Conservation (phyloP, 1,140 invertebrate genomes). For the Calosoma granatense region DNA sequence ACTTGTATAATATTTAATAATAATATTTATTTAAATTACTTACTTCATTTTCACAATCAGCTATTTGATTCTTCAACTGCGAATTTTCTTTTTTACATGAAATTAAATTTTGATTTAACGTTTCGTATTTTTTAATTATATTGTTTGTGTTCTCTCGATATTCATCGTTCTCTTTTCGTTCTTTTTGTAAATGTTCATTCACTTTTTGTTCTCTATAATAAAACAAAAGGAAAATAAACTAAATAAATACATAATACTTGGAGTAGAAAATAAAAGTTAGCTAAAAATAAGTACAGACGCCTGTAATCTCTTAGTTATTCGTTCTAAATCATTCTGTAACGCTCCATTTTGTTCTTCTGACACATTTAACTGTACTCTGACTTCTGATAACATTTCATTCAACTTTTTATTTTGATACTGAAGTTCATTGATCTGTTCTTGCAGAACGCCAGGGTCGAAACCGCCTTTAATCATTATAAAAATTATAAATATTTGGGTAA, state of each 20-base stretch:
- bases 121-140: background rate
- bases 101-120: background rate
- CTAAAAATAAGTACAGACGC: too few relatives aligned
- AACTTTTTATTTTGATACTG: slow-evolving; percentile 7
- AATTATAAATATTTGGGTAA: background rate
- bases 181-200: background rate
- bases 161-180: background rate
- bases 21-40: too few relatives aligned
- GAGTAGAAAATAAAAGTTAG: too few relatives aligned
- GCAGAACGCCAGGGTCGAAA: background rate
- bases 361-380: background rate
- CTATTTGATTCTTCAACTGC: background rate
- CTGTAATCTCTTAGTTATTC: background rate
- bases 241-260: background rate
- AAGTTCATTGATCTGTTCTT: slow-evolving; percentile 6
- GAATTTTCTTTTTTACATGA: background rate
- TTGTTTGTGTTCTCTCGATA: background rate
- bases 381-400: background rate
- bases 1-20: too few relatives aligned
- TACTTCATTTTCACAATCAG: background rate
- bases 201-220: slow-evolving; percentile 4
- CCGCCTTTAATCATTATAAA: background rate
- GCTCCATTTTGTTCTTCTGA: background rate
- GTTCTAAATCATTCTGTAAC: background rate
- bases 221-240: background rate